phyloP scores from a whole-genome alignment of 30 jellyfish, hydroid and myxozoan species.

The Nemopilema nomurai region DNA sequence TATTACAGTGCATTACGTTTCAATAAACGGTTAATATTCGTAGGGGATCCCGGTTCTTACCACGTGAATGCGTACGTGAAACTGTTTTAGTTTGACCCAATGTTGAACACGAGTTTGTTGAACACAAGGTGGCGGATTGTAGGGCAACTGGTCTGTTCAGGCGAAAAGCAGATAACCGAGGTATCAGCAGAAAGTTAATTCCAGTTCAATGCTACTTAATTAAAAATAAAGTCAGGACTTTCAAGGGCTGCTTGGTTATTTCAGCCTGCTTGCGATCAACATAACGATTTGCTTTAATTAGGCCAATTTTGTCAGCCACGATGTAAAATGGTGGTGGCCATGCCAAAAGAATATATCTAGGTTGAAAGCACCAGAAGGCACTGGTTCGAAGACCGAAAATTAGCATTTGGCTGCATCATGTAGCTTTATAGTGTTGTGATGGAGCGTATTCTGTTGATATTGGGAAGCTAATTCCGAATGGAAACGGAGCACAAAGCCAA shows the following conservation, averaged over 20 bases:
- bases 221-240: background rate
- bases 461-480: background rate
- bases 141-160: conserved; percentile 7
- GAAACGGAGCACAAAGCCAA: conserved; percentile 27
- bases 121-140: conserved; percentile 23
- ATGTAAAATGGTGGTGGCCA: too few relatives aligned
- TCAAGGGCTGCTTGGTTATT: background rate
- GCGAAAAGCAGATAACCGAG: background rate
- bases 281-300: background rate
- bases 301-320: background rate
- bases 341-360: background rate
- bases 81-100: background rate
- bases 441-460: background rate
- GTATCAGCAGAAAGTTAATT: conserved; percentile 8
- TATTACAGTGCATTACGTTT: background rate
- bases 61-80: background rate
- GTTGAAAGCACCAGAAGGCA: background rate
- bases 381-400: background rate
- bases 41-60: background rate
- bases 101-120: background rate
- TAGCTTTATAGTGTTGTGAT: background rate
- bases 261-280: background rate
- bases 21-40: too few relatives aligned
- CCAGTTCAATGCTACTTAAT: background rate
- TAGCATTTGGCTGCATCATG: background rate